Conservation (phyloP, 92 coral and sea anemone species). For the Phenganax stokvisi region DNA sequence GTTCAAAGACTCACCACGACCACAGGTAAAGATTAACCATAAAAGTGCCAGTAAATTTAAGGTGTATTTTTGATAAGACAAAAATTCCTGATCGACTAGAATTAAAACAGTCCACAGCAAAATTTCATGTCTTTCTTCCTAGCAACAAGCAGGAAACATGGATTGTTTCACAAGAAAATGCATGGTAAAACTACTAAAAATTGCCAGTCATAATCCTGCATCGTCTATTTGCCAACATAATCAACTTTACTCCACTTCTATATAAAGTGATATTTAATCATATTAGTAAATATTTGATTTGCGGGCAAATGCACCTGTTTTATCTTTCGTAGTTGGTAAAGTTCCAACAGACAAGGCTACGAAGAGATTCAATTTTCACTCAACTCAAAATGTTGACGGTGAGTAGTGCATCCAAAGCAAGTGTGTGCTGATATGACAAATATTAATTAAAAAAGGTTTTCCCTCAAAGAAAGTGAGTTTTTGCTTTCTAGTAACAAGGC, state of each 20-base stretch:
- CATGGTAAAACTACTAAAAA: background rate
- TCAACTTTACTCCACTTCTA: too few relatives aligned
- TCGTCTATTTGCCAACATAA: background rate
- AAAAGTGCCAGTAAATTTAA: background rate
- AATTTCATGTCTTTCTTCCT: background rate
- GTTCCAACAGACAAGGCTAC: background rate
- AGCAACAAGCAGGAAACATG: slow-evolving; percentile 13
- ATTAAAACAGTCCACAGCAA: background rate
- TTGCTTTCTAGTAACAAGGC: too few relatives aligned
- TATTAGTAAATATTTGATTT: too few relatives aligned
- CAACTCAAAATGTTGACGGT: slow-evolving; percentile 30
- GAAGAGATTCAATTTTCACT: slow-evolving; percentile 5
- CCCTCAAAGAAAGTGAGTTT: background rate
- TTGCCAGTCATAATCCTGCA: background rate
- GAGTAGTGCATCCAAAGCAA: background rate
- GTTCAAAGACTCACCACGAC: background rate
- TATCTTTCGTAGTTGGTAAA: background rate
- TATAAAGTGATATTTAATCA: too few relatives aligned
- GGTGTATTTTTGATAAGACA: too few relatives aligned
- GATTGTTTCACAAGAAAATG: slow-evolving; percentile 14
- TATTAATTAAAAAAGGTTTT: background rate
- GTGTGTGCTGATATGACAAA: background rate
- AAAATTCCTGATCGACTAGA: too few relatives aligned
- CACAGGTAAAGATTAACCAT: background rate
- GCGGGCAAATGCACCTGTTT: too few relatives aligned